Conservation (phyloP, 1,140 invertebrate species). For the Drosophila kanapiae region DNA sequence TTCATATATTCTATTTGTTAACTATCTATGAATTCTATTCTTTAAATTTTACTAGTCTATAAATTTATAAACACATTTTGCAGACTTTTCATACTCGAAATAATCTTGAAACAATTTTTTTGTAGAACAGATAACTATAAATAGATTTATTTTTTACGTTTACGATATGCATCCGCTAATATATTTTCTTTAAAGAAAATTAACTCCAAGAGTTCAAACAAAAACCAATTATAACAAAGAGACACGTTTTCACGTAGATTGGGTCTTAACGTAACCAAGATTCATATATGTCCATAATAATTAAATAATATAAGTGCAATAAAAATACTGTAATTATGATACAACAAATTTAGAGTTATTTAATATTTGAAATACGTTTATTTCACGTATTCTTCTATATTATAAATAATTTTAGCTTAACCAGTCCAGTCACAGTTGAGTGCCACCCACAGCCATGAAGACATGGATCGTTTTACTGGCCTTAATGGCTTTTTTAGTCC, state of each 20-base stretch:
- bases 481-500: not conserved
- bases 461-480: constrained; percentile 9
- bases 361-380: not conserved
- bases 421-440: constrained; percentile 4
- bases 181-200: not conserved
- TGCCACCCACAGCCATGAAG: not conserved
- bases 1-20: no score
- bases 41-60: no score
- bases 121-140: no score
- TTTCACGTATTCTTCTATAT: not conserved
- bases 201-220: not conserved
- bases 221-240: not conserved
- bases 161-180: not conserved
- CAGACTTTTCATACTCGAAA: no score
- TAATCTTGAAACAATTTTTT: no score
- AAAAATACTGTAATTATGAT: not conserved
- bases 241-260: constrained; percentile 8
- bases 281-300: not conserved
- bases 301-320: not conserved
- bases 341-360: not conserved
- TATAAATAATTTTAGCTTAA: not conserved
- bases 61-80: no score
- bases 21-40: no score
- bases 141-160: no score
- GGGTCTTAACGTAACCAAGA: not conserved